A percentile compares a stretch with the other conserved stretches of the same genome.
Conservation (phyloP, 2,113 vertebrate species). For the Hystrix cristata region DNA sequence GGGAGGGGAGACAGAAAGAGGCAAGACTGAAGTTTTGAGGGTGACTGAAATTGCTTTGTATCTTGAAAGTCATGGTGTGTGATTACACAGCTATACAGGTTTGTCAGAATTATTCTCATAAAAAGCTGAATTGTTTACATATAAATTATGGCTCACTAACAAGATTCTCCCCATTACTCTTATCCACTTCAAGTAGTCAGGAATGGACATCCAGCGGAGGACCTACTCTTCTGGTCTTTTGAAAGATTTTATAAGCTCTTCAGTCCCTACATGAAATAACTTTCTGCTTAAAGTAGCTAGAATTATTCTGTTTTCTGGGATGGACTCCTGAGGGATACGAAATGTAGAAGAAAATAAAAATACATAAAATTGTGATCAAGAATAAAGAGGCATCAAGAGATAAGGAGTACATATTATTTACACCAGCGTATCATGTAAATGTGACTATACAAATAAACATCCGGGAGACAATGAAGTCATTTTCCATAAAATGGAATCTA, state of each 20-base stretch:
- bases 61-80: not conserved
- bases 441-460: not conserved
- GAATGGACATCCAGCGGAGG: not conserved
- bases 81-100: not conserved
- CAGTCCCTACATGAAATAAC: not conserved
- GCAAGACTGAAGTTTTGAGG: not conserved
- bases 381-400: not conserved
- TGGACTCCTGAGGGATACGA: not conserved
- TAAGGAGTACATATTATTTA: not conserved
- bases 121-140: conserved; percentile 1
- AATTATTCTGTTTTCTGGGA: conserved; percentile 23
- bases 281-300: conserved; percentile 10
- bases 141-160: conserved; percentile 41
- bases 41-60: not conserved
- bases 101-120: not conserved
- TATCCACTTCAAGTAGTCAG: not conserved
- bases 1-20: not conserved
- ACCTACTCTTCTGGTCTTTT: not conserved
- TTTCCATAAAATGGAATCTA: not conserved
- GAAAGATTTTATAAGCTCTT: not conserved
- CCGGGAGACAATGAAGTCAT: not conserved
- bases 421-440: not conserved
- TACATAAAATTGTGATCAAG: not conserved
- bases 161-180: not conserved
- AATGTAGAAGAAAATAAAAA: not conserved